Percentiles rank a stretch among this genome's conserved stretches.
phyloP scores from a whole-genome alignment of 2,797 vertebrate species.

The Paedocypris micromegethes region DNA sequence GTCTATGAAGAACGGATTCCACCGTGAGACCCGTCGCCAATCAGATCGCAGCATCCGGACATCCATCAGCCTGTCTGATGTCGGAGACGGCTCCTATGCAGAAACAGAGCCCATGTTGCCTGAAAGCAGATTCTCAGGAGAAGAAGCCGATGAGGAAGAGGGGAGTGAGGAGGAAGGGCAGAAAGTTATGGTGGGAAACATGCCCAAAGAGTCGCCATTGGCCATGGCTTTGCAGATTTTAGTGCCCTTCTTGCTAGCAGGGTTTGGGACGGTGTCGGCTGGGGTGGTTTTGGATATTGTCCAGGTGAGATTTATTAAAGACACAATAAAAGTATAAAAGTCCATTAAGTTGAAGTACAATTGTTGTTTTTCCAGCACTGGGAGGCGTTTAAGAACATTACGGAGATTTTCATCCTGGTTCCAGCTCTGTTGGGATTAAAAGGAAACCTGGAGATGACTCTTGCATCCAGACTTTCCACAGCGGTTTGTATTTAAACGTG shows the following conservation, averaged over 20 bases:
- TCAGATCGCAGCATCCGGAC: slow-evolving; percentile 59
- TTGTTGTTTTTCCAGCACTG: slow-evolving; percentile 78
- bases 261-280: slow-evolving; percentile 93
- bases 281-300: slow-evolving; percentile 96
- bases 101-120: slow-evolving; percentile 84
- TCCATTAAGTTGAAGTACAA: too few species aligned
- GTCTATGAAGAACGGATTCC: slow-evolving; percentile 68
- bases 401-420: slow-evolving; percentile 97
- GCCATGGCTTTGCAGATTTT: slow-evolving; percentile 90
- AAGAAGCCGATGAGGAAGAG: slow-evolving; percentile 67
- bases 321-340: too few species aligned
- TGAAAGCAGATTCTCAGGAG: slow-evolving; percentile 66
- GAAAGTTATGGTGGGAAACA: slow-evolving; percentile 55
- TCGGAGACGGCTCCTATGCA: slow-evolving; percentile 62
- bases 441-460: slow-evolving; percentile 97
- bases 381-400: slow-evolving; percentile 89
- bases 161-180: slow-evolving; percentile 57
- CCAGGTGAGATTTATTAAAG: slow-evolving; percentile 68
- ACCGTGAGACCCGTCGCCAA: slow-evolving; percentile 59
- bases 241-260: slow-evolving; percentile 88
- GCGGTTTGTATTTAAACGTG: slow-evolving; percentile 64
- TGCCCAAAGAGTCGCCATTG: slow-evolving; percentile 86
- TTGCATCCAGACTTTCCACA: slow-evolving; percentile 91
- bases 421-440: slow-evolving; percentile 94
- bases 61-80: slow-evolving; percentile 71